These are phyloP conservation scores for Epinephelus coioides DNA, from an alignment of 2,797 vertebrate species.

Conservation along the genomic window DNA sequence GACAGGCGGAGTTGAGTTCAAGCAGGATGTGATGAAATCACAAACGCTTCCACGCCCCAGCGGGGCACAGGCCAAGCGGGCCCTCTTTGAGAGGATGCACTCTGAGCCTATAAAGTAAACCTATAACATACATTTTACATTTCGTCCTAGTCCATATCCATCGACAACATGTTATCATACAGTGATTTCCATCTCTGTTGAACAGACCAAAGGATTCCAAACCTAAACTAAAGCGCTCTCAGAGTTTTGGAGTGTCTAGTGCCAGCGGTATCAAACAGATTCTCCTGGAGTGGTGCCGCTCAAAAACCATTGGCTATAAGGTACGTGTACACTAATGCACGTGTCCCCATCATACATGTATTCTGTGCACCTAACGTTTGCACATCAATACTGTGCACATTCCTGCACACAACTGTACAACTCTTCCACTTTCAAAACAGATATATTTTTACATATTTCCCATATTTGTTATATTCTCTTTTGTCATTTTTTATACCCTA, in stretches of 20 bases:
- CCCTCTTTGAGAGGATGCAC: conserved; percentile 91
- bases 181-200: neutral
- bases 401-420: no score
- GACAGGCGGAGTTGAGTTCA: conserved; percentile 74
- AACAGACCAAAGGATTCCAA: conserved; percentile 83
- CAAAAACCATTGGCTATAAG: conserved; percentile 96
- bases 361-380: no score
- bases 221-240: conserved; percentile 93
- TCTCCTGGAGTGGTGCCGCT: conserved; percentile 96
- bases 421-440: no score
- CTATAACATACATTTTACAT: neutral
- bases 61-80: conserved; percentile 89
- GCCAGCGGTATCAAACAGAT: conserved; percentile 96
- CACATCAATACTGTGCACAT: no score
- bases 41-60: conserved; percentile 88
- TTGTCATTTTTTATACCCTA: no score
- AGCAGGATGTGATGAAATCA: conserved; percentile 87
- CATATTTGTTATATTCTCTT: no score
- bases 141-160: neutral
- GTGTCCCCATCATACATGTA: no score
- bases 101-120: conserved; percentile 87
- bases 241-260: conserved; percentile 93
- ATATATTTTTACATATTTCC: no score
- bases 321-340: conserved; percentile 67
- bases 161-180: neutral